Conservation (phyloP, 2,888 invertebrate species). For the Latrodectus elegans region DNA sequence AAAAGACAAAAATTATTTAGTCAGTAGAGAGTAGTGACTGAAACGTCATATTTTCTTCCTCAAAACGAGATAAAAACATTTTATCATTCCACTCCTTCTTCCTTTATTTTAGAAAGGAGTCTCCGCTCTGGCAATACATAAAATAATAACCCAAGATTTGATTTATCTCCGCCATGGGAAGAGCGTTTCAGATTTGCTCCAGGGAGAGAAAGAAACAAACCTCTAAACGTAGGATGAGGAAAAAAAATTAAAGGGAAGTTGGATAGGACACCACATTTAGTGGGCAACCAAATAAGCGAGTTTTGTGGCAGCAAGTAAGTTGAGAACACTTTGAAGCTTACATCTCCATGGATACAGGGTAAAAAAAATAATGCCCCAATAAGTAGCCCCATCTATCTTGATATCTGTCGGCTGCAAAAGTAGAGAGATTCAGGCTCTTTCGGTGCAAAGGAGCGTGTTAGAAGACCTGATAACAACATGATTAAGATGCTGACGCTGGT, state of each 20-base stretch:
- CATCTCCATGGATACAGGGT: conserved; percentile 57
- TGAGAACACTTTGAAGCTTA: conserved; percentile 40
- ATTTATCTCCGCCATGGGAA: conserved; percentile 47
- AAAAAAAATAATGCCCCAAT: conserved; percentile 66
- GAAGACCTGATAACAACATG: conserved; percentile 63
- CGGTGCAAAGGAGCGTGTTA: conserved; percentile 26
- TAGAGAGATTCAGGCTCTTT: conserved; percentile 31
- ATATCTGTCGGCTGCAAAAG: conserved; percentile 63
- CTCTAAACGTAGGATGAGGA: no score
- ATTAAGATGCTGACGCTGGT: conserved; percentile 64
- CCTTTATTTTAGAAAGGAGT: neutral
- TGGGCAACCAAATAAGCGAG: conserved; percentile 52
- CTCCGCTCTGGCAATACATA: neutral
- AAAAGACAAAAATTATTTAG: neutral
- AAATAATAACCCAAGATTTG: conserved; percentile 41
- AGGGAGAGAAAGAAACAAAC: conserved; percentile 35
- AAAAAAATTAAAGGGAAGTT: neutral
- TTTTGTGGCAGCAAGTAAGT: conserved; percentile 38
- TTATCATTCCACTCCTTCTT: neutral
- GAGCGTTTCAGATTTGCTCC: conserved; percentile 41
- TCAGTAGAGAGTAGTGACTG: neutral
- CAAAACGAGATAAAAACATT: neutral
- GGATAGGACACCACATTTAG: conserved; percentile 24
- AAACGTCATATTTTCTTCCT: neutral
- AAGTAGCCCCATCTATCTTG: conserved; percentile 65